Base-by-base conservation (phyloP, 2,888 invertebrate species). In the Eupithecia dodoneata region DNA sequence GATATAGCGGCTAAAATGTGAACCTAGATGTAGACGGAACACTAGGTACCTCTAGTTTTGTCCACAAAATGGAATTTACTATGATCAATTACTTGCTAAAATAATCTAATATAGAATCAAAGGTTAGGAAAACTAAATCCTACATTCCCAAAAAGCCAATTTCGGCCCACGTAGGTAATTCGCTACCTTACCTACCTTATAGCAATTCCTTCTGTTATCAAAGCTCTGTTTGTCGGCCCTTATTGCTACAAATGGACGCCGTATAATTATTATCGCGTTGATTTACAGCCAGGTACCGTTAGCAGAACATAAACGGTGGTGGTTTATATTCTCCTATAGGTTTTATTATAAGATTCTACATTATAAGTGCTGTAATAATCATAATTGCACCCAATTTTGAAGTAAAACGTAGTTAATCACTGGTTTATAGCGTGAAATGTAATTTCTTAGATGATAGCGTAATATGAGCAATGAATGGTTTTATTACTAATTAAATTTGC, bases 221-320 rank as follows among this genome's bases (percentile, higher is more conserved):
- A 85, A 82, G 85, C 87, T 84, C 85, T 87, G 88, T 90, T 90
- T 87, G 88, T 87, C 85, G 85, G 83, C 87, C 89, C 90, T 90
- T 90, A 90, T 87, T 87, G 89, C 89, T 90, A 89, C 91, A 92
- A 92, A 93, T 91, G 89, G 90, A 86, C 85, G 87, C 86, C 84
- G 88, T 92, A 91, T 92, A 93, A 94, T 94, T 92, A 94, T 93
- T 93, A 94, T 92, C 90, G 89, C 86, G 83, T 87, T 93, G 94
- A 94, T 94, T 94, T 94, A 94, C 91, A 70, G 74, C 78, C 70
- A 70, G 70, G 92, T 92, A 94, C 88, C 86, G 94, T 91, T 89
- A 81, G 90, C 92, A 94, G 91, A 92, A 93, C 92, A 92, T 90
- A 92, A 93, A 93, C 90, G 89, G 86, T 83, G 89, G 86, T 83